A percentile compares a stretch with the other conserved stretches of the same genome.
phyloP scores from a whole-genome alignment of 2,888 invertebrate genomes.

The Tiliacea citrago region DNA sequence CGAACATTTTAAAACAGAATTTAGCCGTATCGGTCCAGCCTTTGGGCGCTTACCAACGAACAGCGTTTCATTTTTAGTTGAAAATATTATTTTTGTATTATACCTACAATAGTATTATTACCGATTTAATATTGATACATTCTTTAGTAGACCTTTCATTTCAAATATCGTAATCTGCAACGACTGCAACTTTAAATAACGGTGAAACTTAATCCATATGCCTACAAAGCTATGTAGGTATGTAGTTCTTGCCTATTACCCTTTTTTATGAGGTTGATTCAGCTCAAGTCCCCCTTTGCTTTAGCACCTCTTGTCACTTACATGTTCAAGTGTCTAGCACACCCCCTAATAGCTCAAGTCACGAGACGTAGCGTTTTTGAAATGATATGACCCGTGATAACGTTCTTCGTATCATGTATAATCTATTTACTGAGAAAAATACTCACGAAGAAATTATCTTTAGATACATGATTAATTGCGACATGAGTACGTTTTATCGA shows the following conservation, averaged over 20 bases:
- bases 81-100: not conserved
- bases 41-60: not conserved
- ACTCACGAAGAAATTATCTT: conserved; percentile 3
- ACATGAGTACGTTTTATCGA: not conserved
- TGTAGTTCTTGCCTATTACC: not conserved
- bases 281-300: conserved; percentile 51
- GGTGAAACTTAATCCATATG: not conserved
- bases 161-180: not conserved
- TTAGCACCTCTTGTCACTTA: conserved; percentile 55
- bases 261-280: conserved; percentile 10
- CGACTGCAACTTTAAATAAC: not conserved
- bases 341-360: conserved; percentile 36
- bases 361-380: conserved; percentile 43
- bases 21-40: not conserved
- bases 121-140: not conserved
- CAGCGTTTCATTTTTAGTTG: not conserved
- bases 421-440: conserved; percentile 30
- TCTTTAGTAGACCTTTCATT: not conserved
- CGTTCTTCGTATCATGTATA: conserved; percentile 10
- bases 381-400: not conserved
- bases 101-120: too few species aligned
- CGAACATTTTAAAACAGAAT: not conserved
- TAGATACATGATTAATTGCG: conserved; percentile 1
- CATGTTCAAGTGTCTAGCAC: conserved; percentile 46
- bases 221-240: not conserved